A percentile compares a stretch with the other conserved stretches of the same genome.
Conservation (phyloP, 2,888 invertebrate species). For the Drosophila robusta region DNA sequence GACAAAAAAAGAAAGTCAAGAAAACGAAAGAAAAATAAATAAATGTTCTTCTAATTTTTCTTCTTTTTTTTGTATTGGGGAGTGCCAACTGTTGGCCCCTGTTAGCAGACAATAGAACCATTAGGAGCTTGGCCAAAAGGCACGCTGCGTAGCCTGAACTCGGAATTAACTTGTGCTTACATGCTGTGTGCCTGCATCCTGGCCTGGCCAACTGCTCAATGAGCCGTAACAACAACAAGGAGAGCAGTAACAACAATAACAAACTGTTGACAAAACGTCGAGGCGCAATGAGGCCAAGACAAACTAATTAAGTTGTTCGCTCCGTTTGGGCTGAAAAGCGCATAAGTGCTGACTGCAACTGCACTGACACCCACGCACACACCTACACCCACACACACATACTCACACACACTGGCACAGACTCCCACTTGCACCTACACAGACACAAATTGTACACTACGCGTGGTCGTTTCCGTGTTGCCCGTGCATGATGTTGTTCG, state of each 20-base stretch:
- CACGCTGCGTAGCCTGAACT: not conserved
- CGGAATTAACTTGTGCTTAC: conserved; percentile 62
- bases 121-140: conserved; percentile 26
- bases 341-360: conserved; percentile 30
- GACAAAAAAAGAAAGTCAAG: not conserved
- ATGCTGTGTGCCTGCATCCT: conserved; percentile 37
- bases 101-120: conserved; percentile 67
- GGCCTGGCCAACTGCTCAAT: conserved; percentile 18
- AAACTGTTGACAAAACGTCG: conserved; percentile 47
- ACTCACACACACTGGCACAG: conserved; percentile 13
- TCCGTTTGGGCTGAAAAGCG: conserved; percentile 46
- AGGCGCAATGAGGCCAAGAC: conserved; percentile 38
- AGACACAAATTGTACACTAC: conserved; percentile 53
- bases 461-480: conserved; percentile 71
- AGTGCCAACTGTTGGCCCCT: conserved; percentile 43
- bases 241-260: conserved; percentile 4
- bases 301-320: conserved; percentile 53
- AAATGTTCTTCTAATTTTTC: conserved; percentile 28
- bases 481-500: conserved; percentile 22
- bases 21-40: not conserved
- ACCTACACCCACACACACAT: conserved; percentile 12
- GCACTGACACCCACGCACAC: conserved; percentile 31
- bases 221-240: conserved; percentile 12
- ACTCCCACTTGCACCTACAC: conserved; percentile 22
- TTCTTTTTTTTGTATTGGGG: conserved; percentile 24